Evolutionary conservation across 1,140 invertebrate genomes (phyloP), one percentile per base, ranked within the genome.

Genomic region (Bombus fervidus): DNA sequence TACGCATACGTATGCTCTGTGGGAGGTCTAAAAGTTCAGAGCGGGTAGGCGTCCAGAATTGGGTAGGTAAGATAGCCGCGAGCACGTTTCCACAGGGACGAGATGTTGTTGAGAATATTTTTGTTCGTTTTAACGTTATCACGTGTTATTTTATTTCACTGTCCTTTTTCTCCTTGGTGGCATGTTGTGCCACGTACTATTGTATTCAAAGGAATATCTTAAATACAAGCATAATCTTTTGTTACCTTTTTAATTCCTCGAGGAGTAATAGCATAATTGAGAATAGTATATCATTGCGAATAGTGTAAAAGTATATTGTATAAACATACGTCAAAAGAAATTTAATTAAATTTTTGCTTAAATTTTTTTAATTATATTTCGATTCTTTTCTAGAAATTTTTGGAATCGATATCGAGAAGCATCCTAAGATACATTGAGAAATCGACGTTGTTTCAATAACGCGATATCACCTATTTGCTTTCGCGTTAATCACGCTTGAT

Each of bases 1-100:
- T 78, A 87, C 64, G 86, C 69, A 69, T 62, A 87, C 86, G 64
- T 83, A 79, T 31, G 6, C 68, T 64, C 74, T 18, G 34, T n/a
- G 31, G 47, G n/a, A 25, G 62, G 31, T 78, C 37, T 77, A 75
- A 71, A 78, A 79, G 68, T 43, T 41, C n/a, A 39, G 13, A 41
- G n/a, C 69, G n/a, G 28, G 34, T 12, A 43, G 39, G 71, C 71
- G 57, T 47, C 22, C 37, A 68, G 81, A 31, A 68, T 77, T 31
- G 34, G 73, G n/a, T 62, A 39, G 59, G 34, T 83, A 83, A 83
- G 81, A 83, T 76, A 66, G 22, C 57, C 34, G 3, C 53, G 53
- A 34, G 31, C 34, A 13, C 12, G 12, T 69, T 34, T 53, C 59
- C n/a, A 22, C 28, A n/a, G 10, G 69, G 39, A 41, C 8, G 37